phyloP scores from a whole-genome alignment of 1,140 invertebrate genomes.

The Druon quercuslanigerum region DNA sequence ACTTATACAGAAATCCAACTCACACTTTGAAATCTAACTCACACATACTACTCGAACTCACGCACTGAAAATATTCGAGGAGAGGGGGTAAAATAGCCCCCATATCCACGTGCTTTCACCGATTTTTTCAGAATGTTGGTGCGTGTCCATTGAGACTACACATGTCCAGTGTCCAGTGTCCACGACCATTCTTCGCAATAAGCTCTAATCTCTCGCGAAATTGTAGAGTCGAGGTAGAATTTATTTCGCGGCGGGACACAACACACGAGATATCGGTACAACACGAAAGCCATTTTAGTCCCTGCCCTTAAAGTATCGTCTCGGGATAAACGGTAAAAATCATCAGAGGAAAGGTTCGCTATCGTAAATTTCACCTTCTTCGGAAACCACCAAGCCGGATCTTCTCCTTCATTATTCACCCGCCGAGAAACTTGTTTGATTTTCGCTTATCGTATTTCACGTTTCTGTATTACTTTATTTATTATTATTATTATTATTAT shows the following conservation, averaged over 20 bases:
- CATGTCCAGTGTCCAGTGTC: constrained; percentile 43
- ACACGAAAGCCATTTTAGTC: constrained; percentile 50
- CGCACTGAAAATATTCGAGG: neutral
- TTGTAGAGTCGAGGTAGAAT: constrained; percentile 59
- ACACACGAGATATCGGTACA: constrained; percentile 47
- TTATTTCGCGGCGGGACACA: constrained; percentile 50
- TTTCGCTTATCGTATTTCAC: constrained; percentile 28
- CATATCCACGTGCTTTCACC: constrained; percentile 32
- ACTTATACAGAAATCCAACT: neutral
- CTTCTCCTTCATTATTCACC: constrained; percentile 30
- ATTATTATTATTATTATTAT: neutral
- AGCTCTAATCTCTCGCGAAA: constrained; percentile 65
- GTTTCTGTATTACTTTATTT: constrained; percentile 26
- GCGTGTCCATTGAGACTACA: constrained; percentile 36
- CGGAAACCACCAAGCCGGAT: constrained; percentile 25
- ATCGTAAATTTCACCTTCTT: constrained; percentile 29
- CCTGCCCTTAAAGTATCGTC: constrained; percentile 37
- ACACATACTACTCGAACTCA: neutral
- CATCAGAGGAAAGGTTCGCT: constrained; percentile 25
- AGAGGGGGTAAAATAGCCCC: neutral
- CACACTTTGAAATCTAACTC: neutral
- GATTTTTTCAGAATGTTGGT: no score
- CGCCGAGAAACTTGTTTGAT: constrained; percentile 27
- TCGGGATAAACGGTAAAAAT: constrained; percentile 32
- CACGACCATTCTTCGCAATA: constrained; percentile 56